A percentile compares a stretch with the other conserved stretches of the same genome.
Conservation (phyloP, 2,113 vertebrate species). For the Poecilia latipinna region DNA sequence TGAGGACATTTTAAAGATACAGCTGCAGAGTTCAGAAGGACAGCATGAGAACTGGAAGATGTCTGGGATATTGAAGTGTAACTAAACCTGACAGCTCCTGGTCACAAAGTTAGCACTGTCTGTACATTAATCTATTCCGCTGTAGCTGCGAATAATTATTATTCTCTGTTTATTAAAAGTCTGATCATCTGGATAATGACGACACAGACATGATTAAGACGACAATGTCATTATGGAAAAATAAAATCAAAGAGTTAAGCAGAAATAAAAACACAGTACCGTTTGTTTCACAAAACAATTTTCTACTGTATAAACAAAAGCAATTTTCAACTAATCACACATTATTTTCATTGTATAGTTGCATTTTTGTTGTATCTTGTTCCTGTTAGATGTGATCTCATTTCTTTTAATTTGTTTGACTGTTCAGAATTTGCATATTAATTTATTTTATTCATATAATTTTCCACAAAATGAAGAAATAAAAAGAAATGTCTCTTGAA, state of each 20-base stretch:
- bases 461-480: no score
- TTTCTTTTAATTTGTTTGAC: not conserved
- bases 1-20: slow-evolving; percentile 70
- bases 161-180: not conserved
- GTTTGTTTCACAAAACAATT: no score
- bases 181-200: not conserved
- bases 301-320: no score
- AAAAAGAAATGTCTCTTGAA: not conserved
- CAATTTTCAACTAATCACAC: no score
- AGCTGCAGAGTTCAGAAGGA: slow-evolving; percentile 60
- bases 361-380: not conserved
- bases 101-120: slow-evolving; percentile 1
- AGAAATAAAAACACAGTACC: no score
- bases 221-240: no score
- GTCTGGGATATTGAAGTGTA: slow-evolving; percentile 16
- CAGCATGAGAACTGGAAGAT: slow-evolving; percentile 21
- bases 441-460: no score
- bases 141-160: not conserved
- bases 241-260: no score
- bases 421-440: no score
- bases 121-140: not conserved
- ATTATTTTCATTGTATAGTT: no score
- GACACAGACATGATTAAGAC: no score
- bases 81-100: slow-evolving; percentile 14
- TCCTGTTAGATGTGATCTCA: not conserved